These are phyloP conservation scores for Malurus alboscapulatus DNA, from an alignment of 2,113 vertebrate species.

Conservation along the genomic window DNA sequence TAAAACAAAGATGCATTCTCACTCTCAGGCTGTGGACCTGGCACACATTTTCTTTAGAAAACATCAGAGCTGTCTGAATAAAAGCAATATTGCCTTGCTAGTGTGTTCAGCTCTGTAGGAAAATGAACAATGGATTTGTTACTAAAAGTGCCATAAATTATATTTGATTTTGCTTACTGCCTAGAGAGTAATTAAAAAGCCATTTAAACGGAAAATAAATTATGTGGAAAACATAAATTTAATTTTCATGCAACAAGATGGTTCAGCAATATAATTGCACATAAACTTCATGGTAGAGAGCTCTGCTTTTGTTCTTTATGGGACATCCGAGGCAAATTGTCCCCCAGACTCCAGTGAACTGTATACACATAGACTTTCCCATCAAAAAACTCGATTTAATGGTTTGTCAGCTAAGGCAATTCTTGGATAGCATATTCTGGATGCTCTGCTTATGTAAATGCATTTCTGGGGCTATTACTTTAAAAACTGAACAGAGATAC, in stretches of 20 bases:
- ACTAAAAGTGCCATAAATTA: slow-evolving; percentile 27
- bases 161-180: slow-evolving; percentile 25
- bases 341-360: not conserved
- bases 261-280: slow-evolving; percentile 3
- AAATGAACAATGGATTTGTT: slow-evolving; percentile 38
- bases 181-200: slow-evolving; percentile 53
- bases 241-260: slow-evolving; percentile 29
- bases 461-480: not conserved
- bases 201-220: slow-evolving; percentile 57
- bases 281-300: slow-evolving; percentile 8
- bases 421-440: not conserved
- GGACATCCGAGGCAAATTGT: not conserved
- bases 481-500: not conserved
- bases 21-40: not conserved
- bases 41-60: not conserved
- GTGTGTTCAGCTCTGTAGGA: not conserved
- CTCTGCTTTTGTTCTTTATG: slow-evolving; percentile 1
- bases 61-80: not conserved
- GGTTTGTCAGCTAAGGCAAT: not conserved
- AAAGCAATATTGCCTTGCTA: not conserved
- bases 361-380: not conserved
- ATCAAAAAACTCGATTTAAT: not conserved
- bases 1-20: not conserved
- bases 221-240: slow-evolving; percentile 45
- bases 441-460: not conserved